Base-by-base conservation (phyloP, 2,797 vertebrate species). In the Sarcoramphus papa region DNA sequence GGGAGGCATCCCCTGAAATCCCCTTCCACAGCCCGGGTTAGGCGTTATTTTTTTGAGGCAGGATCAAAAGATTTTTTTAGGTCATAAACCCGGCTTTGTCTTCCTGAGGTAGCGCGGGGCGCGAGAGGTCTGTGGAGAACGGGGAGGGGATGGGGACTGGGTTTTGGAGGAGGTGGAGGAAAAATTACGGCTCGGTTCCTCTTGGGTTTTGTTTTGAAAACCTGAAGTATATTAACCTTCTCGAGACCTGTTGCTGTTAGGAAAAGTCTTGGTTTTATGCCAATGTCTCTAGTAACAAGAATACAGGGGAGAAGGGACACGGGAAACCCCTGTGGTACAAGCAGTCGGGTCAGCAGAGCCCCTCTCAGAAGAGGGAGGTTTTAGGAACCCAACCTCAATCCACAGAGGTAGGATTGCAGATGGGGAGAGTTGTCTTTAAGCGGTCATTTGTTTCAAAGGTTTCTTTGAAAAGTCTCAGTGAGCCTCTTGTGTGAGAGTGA, bases 341-440 rank as follows among this genome's bases (percentile, higher is more conserved):
- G 54, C 9, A 21, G 22, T 7, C 2, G 37, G 25, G 11, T 22
- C n/a, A 64, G 23, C 50, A 67, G 50, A 88, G 31, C 18, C 40
- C 37, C 54, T n/a, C 20, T 69, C 37, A 22, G 67, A 65, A 41
- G 19, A 53, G 12, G 16, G 28, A 53, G 45, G 20, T 20, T 88
- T 64, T 40, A 35, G 40, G 63, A 65, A 22, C 70, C 17, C 25
- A 7, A 6, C 63, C 53, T 69, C 59, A 18, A 21, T 7, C 60
- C 12, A 2, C 21, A 23, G 51, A 56, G n/a, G 24, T 14, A 47
- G 43, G 9, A 47, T 21, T 69, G 85, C 45, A 48, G 76, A 21
- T 27, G 41, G 63, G 57, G 43, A 94, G 76, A 92, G 77, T 75
- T 86, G 41, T 75, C 90, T 90, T 82, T 65, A n/a, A 86, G 89